Percentiles rank a stretch among this genome's conserved stretches.
Evolutionary conservation across 2,113 vertebrate genomes (phyloP).

Genomic region (Pholis gunnellus): DNA sequence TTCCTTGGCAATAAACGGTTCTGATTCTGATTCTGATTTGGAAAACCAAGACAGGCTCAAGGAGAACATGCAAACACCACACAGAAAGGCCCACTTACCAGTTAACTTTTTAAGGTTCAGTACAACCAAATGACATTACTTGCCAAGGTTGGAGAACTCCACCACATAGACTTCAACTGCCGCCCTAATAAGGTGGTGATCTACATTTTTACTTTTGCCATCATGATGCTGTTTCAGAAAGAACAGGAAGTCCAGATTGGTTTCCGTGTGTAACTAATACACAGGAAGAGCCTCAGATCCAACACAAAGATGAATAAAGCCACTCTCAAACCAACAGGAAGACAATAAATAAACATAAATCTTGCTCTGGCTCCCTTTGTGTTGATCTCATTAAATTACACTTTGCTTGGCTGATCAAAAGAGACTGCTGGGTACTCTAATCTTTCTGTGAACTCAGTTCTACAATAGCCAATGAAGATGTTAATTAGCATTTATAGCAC

Average conservation of each 20-base stretch:
- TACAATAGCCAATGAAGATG: constrained; percentile 1
- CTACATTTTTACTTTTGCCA: neutral
- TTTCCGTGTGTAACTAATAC: neutral
- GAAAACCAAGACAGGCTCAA: neutral
- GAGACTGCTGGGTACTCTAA: neutral
- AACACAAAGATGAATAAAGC: constrained; percentile 18
- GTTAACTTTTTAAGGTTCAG: neutral
- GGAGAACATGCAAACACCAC: neutral
- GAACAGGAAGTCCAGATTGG: neutral
- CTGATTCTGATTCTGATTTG: too few species aligned
- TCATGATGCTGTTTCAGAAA: constrained; percentile 12
- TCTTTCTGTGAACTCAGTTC: constrained; percentile 3
- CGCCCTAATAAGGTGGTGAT: neutral
- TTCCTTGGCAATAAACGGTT: too few species aligned
- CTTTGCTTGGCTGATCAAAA: constrained; percentile 42
- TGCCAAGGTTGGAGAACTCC: neutral
- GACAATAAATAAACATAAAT: constrained; percentile 36
- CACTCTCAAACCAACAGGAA: neutral
- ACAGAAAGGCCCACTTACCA: neutral
- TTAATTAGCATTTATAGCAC: constrained; percentile 1
- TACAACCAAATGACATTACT: neutral
- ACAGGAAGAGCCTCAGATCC: neutral
- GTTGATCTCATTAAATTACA: constrained; percentile 36
- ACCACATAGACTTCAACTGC: neutral
- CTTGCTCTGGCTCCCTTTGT: constrained; percentile 6